Conservation (phyloP, 1,140 invertebrate species). For the Nomia melanderi region DNA sequence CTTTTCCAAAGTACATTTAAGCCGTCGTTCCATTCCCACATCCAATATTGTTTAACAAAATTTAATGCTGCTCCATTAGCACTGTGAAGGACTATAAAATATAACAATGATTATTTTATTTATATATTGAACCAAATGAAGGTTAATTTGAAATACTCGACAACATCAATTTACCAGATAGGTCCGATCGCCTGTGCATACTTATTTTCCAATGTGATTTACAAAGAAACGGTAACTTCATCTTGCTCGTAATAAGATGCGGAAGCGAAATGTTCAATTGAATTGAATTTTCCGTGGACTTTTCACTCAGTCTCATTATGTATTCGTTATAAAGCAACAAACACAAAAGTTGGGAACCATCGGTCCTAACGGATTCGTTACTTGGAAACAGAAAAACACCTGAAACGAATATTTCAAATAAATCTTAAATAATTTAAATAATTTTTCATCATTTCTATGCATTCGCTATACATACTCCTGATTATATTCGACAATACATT, state of each 20-base stretch:
- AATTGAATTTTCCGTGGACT: slow-evolving; percentile 51
- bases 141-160: not conserved
- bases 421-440: slow-evolving; percentile 9
- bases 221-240: slow-evolving; percentile 79
- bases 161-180: slow-evolving; percentile 67
- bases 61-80: slow-evolving; percentile 59
- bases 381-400: slow-evolving; percentile 82
- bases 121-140: not conserved
- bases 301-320: slow-evolving; percentile 74
- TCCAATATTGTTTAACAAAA: slow-evolving; percentile 74
- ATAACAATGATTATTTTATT: slow-evolving; percentile 8
- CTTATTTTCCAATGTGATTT: slow-evolving; percentile 80
- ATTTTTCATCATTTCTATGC: slow-evolving; percentile 12
- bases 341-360: slow-evolving; percentile 79
- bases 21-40: slow-evolving; percentile 79
- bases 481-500: slow-evolving; percentile 82
- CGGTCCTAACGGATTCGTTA: slow-evolving; percentile 79
- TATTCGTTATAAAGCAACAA: slow-evolving; percentile 80
- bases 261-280: slow-evolving; percentile 80
- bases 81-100: slow-evolving; percentile 60
- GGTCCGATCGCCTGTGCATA: slow-evolving; percentile 71
- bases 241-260: slow-evolving; percentile 74
- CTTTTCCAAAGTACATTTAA: slow-evolving; percentile 68
- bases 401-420: slow-evolving; percentile 58
- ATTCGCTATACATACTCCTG: slow-evolving; percentile 80